Conservation (phyloP, 2,888 invertebrate genomes). For the Seira musarum region DNA sequence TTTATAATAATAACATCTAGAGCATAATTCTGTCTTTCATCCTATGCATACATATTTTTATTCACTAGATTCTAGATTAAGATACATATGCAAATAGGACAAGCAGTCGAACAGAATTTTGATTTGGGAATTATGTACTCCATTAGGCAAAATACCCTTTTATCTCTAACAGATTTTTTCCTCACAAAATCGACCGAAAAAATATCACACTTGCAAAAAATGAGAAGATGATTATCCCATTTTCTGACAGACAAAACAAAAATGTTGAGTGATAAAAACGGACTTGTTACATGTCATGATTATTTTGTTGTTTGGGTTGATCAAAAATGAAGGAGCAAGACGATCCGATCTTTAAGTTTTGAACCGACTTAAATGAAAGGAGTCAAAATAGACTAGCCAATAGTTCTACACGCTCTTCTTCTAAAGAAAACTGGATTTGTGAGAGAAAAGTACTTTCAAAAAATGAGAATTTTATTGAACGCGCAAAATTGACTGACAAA, state of each 20-base stretch:
- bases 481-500: background rate
- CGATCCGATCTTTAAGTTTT: background rate
- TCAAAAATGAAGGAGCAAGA: background rate
- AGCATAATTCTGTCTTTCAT: no score
- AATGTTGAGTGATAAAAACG: background rate
- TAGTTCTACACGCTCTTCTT: background rate
- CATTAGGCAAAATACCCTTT: background rate
- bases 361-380: background rate
- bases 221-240: background rate
- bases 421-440: background rate
- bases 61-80: background rate
- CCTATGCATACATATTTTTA: no score
- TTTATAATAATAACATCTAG: no score
- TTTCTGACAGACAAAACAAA: background rate
- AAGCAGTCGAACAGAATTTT: background rate
- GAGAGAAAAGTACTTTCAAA: background rate
- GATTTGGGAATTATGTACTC: background rate
- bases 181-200: no score
- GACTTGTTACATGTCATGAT: background rate
- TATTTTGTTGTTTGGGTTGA: background rate
- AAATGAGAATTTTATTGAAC: background rate
- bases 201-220: background rate
- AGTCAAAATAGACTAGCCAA: background rate
- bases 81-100: background rate
- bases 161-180: no score